Evolutionary conservation across 2,797 vertebrate genomes (phyloP).

Genomic region (Protonibea diacanthus): DNA sequence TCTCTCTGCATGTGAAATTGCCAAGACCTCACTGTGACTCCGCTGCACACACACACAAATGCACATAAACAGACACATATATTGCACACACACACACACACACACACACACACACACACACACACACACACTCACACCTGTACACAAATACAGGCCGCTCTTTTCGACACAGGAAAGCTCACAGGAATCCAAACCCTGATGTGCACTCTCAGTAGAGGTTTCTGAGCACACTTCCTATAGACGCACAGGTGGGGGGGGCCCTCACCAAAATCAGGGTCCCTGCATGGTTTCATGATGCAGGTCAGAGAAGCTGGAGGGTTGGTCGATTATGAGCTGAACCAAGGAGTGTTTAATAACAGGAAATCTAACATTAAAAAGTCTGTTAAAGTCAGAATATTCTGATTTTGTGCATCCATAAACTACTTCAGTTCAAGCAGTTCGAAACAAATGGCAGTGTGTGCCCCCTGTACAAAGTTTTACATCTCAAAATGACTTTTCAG

Average conservation of each 20-base stretch:
- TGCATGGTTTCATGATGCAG: constrained; percentile 12
- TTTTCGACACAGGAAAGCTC: constrained; percentile 79
- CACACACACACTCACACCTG: constrained; percentile 49
- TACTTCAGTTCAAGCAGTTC: not conserved
- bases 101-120: constrained; percentile 5
- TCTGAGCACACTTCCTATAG: constrained; percentile 71
- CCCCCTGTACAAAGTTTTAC: not conserved
- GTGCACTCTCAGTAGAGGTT: constrained; percentile 56
- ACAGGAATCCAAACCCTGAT: constrained; percentile 68
- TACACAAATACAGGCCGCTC: constrained; percentile 32
- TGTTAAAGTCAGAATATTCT: not conserved
- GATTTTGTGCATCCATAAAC: not conserved
- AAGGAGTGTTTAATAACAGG: not conserved
- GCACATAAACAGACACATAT: not conserved
- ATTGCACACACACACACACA: not conserved
- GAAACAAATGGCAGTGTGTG: not conserved
- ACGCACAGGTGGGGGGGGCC: constrained; percentile 34
- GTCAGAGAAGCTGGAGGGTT: not conserved
- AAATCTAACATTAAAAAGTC: not conserved
- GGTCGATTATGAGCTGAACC: not conserved
- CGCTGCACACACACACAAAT: constrained; percentile 18
- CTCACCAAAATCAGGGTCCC: constrained; percentile 14
- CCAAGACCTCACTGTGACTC: constrained; percentile 57
- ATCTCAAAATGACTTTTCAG: not conserved
- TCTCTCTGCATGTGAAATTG: constrained; percentile 60